phyloP scores from a whole-genome alignment of 2,888 invertebrate genomes.

The Pocota personata region DNA sequence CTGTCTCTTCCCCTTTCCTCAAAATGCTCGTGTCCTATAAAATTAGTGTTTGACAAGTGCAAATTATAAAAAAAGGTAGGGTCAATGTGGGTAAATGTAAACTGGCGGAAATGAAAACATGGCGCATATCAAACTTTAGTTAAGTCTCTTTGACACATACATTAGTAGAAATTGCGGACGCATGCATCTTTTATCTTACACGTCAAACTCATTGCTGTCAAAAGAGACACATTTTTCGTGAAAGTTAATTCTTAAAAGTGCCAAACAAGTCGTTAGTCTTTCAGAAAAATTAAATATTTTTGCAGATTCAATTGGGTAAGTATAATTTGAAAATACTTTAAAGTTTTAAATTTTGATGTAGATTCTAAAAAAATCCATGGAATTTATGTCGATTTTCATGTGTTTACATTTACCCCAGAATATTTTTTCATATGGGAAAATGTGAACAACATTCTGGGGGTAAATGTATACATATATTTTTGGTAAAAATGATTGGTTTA shows the following conservation, averaged over 20 bases:
- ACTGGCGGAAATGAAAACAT: conserved; percentile 9
- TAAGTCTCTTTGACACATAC: conserved; percentile 17
- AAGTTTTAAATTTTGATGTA: conserved; percentile 10
- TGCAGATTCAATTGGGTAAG: neutral
- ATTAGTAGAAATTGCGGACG: conserved; percentile 15
- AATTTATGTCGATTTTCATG: neutral
- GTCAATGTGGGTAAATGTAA: no score
- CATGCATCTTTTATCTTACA: neutral
- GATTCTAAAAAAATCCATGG: conserved; percentile 28
- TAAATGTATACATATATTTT: neutral
- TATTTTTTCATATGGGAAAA: conserved; percentile 2
- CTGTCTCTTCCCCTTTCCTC: no score
- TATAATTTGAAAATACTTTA: conserved; percentile 25
- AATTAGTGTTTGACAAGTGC: no score
- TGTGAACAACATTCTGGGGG: no score
- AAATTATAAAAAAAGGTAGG: no score
- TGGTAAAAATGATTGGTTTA: neutral
- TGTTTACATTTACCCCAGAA: neutral
- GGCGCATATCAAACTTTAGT: conserved; percentile 27
- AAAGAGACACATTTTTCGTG: no score
- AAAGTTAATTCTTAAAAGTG: no score
- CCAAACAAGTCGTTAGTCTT: no score
- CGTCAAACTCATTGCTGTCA: no score
- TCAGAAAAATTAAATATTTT: no score
- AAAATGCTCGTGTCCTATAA: no score